Base-by-base conservation (phyloP, 2,888 invertebrate species). In the Linhomoeus sp. region DNA sequence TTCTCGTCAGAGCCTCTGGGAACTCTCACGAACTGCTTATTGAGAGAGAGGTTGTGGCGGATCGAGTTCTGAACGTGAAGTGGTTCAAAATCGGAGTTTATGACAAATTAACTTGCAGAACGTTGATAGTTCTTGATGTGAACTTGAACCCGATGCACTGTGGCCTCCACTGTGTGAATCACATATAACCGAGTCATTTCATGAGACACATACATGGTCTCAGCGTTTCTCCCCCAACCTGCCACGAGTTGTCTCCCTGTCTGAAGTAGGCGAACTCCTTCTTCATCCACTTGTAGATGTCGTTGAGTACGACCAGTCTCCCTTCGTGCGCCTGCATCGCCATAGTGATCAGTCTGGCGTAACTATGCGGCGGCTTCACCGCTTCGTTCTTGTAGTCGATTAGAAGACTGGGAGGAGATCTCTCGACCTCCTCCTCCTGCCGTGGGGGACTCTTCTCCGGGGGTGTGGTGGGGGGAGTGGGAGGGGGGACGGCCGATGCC, bases 61-160 rank as follows among this genome's bases (percentile, higher is more conserved):
- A 87, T 86, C 1, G 86, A 87, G 64, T 87, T 87, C 84, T 86
- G 74, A 41, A 76, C 73, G n/a, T n/a, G n/a, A n/a, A n/a, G n/a
- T n/a, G n/a, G n/a, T n/a, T n/a, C n/a, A n/a, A n/a, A n/a, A n/a
- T n/a, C n/a, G n/a, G n/a, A n/a, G n/a, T n/a, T n/a, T n/a, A n/a
- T n/a, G n/a, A n/a, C n/a, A n/a, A n/a, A n/a, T n/a, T n/a, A n/a
- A n/a, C n/a, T n/a, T n/a, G n/a, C n/a, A n/a, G n/a, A n/a, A n/a
- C n/a, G n/a, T n/a, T n/a, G n/a, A n/a, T n/a, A n/a, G n/a, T n/a
- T n/a, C n/a, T n/a, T n/a, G n/a, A n/a, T n/a, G n/a, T n/a, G n/a
- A n/a, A n/a, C n/a, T n/a, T n/a, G n/a, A n/a, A n/a, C n/a, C n/a
- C n/a, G n/a, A n/a, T n/a, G n/a, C n/a, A n/a, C n/a, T n/a, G n/a